Evolutionary conservation across 1,140 invertebrate species (phyloP), one percentile per base, ranked within the genome.

Genomic region (Zaprionus tsacasi): DNA sequence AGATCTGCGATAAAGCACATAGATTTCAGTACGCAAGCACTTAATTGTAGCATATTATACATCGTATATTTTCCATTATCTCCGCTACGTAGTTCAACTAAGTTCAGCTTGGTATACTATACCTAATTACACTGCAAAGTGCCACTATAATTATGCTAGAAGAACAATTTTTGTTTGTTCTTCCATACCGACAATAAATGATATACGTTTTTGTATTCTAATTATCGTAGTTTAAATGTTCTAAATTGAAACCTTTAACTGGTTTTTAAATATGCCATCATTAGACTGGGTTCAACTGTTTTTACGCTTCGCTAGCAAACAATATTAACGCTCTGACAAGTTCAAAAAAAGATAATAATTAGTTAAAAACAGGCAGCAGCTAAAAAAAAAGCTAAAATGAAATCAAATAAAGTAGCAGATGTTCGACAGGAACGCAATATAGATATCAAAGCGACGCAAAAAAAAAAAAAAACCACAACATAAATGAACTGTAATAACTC

Each of bases 291-390:
- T 48, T 56, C 65, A 74, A 58, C 30, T 48, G 13, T 30, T 60
- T 78, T 74, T 74, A 78, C 68, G 76, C 76, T 76, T 70, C 72
- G 76, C 43, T 61, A 58, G 57, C 61, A 12, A 21, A 21, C 57
- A 35, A 65, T 55, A 78, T 75, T 61, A 66, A 61, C 72, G 72
- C 72, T 52, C 76, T 75, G 72, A 78, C 76, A 76, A 76, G 57
- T 76, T 70, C 25, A 69, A 33, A 10, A 30, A 40, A 11, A 64
- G 57, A 67, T 15, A 43, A 80, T 50, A n/a, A 48, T 68, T 50
- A 59, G 64, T 38, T n/a, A 52, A n/a, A 15, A n/a, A 40, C 64
- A 79, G 66, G 6, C 21, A 21, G 21, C 21, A 21, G 21, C 13
- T 25, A 50, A 36, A 70, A 55, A 6, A 57, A 64, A 3, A 13